Evolutionary conservation across 2,888 invertebrate genomes (phyloP).

Genomic region (Periphyllus acericola): DNA sequence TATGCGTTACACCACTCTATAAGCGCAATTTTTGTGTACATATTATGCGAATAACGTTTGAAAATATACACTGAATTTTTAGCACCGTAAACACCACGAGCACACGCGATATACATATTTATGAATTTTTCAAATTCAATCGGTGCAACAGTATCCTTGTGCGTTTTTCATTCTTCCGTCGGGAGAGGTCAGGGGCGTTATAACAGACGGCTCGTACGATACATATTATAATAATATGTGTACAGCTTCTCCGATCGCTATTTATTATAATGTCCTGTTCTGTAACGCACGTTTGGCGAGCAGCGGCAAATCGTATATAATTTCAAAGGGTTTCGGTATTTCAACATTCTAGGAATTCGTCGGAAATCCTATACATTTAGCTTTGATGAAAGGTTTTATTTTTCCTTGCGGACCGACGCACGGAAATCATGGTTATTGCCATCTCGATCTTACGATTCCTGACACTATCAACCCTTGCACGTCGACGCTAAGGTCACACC

Average conservation of each 20-base stretch:
- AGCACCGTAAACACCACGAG: too few species aligned
- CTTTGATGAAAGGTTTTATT: too few species aligned
- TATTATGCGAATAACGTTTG: background rate
- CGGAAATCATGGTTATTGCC: too few species aligned
- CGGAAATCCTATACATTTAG: too few species aligned
- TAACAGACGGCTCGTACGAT: background rate
- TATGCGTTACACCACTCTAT: background rate
- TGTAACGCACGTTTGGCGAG: background rate
- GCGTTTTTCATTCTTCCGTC: background rate
- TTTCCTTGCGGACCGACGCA: too few species aligned
- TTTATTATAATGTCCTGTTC: background rate
- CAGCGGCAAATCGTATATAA: too few species aligned
- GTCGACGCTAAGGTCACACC: too few species aligned
- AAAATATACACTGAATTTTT: background rate
- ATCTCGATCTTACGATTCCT: too few species aligned
- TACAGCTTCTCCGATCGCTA: background rate
- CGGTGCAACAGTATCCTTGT: background rate
- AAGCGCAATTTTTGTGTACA: background rate
- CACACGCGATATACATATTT: background rate
- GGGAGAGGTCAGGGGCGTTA: background rate
- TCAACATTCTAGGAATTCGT: too few species aligned
- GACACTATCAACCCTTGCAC: too few species aligned
- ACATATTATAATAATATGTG: too few species aligned
- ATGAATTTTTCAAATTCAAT: background rate
- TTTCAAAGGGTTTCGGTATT: too few species aligned